Base-by-base conservation (phyloP, 2,113 vertebrate genomes). In the Montifringilla adamsi region DNA sequence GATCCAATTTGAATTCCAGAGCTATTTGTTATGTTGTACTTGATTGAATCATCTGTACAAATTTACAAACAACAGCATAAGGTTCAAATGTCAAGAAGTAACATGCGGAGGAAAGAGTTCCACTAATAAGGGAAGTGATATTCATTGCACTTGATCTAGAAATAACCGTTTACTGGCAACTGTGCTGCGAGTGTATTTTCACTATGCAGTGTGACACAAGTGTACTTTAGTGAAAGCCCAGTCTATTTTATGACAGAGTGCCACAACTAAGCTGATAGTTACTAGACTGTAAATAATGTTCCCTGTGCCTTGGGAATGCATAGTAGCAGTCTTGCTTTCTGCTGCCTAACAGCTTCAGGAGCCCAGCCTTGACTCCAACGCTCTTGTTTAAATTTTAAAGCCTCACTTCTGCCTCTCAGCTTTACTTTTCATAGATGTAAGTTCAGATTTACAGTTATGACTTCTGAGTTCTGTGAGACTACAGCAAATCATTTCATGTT, bases 1-100 rank as follows among this genome's bases (percentile, higher is more conserved):
- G 81, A 84, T 82, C 98, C 98, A 80, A 98, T 96, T 88, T 98
- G 98, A 95, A 98, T 55, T 73, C 92, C 94, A 47, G 59, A 94
- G 39, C 97, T 98, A 31, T 97, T 94, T 64, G 4, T 87, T 81
- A 98, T 97, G 74, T 60, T 88, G 67, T 63, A 97, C 37, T 79
- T 97, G 75, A 67, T 0, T 56, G 91, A 24, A 17, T 97, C 96
- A 1, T 97, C 97, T 98, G 92, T 86, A 83, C 14, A 90, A 63
- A 73, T 56, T 74, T 30, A 83, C 53, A 46, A 82, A 63, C 78
- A 63, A 87, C 41, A n/a, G 15, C 4, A 49, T 64, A 46, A 23
- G 53, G 59, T 28, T 43, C 24, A 90, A 84, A 60, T 47, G 31
- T 75, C 46, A 92, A 73, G 44, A 77, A 66, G n/a, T 11, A 82